Evolutionary conservation across 2,113 vertebrate species (phyloP).

Genomic region (Urocitellus parryii): DNA sequence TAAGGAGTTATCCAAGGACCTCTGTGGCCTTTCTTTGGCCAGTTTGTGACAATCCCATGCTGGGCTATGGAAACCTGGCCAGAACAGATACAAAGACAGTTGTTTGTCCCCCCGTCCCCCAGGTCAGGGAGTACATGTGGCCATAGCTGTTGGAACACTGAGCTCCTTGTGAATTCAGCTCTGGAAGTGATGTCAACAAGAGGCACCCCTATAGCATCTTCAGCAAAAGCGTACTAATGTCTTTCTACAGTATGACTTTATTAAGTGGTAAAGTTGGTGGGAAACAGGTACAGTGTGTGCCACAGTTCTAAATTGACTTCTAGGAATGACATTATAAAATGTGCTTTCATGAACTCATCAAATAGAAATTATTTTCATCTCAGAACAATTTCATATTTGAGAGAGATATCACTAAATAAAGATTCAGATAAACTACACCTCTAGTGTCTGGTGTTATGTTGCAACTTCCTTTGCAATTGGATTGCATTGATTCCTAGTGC

Average conservation of each 20-base stretch:
- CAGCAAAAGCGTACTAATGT: not conserved
- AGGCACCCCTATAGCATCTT: fast-evolving
- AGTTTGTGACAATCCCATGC: not conserved
- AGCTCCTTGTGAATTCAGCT: not conserved
- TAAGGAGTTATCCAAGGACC: not conserved
- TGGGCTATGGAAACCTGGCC: not conserved
- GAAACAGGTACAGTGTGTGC: not conserved
- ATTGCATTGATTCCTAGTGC: not conserved
- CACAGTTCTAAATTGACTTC: not conserved
- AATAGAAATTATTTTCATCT: not conserved
- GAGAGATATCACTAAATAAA: not conserved
- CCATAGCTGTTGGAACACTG: not conserved
- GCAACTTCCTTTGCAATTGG: not conserved
- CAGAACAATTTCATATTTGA: not conserved
- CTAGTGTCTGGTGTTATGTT: not conserved
- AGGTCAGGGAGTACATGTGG: not conserved
- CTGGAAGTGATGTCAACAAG: not conserved
- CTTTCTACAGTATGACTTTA: not conserved
- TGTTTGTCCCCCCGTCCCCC: not conserved
- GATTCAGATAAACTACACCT: not conserved
- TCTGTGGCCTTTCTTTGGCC: not conserved
- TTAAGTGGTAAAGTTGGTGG: not conserved
- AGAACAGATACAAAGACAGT: not conserved
- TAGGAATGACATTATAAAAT: not conserved
- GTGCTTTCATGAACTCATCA: not conserved